phyloP scores from a whole-genome alignment of 64 coral and sea anemone species.

The Porites lutea region DNA sequence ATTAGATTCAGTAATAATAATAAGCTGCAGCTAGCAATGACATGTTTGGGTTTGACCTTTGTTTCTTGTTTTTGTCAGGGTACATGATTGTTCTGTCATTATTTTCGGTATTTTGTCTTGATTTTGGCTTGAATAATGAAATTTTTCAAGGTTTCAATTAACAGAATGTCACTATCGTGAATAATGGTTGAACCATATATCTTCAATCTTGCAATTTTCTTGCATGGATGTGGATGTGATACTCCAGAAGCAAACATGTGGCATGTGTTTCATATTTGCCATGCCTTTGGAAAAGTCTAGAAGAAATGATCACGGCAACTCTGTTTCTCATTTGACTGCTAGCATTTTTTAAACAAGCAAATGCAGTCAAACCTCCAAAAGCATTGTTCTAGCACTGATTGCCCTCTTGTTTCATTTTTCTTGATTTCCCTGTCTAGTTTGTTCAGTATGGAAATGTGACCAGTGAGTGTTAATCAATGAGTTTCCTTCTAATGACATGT shows the following conservation, averaged over 20 bases:
- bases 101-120: not conserved
- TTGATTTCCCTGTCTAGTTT: no score
- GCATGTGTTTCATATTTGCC: slow-evolving; percentile 7
- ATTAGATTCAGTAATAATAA: no score
- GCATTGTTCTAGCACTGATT: no score
- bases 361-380: no score
- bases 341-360: no score
- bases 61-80: not conserved
- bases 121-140: not conserved
- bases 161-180: not conserved
- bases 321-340: no score
- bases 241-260: not conserved
- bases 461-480: not conserved
- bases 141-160: not conserved
- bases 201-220: not conserved
- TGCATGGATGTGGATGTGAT: not conserved
- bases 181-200: not conserved
- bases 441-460: no score
- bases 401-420: no score
- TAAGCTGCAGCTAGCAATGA: no score
- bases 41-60: not conserved
- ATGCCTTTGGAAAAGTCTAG: not conserved
- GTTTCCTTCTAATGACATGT: not conserved
- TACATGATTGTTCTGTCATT: not conserved
- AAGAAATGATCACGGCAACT: not conserved